Conservation (phyloP, 2,113 vertebrate genomes). For the Rana temporaria region DNA sequence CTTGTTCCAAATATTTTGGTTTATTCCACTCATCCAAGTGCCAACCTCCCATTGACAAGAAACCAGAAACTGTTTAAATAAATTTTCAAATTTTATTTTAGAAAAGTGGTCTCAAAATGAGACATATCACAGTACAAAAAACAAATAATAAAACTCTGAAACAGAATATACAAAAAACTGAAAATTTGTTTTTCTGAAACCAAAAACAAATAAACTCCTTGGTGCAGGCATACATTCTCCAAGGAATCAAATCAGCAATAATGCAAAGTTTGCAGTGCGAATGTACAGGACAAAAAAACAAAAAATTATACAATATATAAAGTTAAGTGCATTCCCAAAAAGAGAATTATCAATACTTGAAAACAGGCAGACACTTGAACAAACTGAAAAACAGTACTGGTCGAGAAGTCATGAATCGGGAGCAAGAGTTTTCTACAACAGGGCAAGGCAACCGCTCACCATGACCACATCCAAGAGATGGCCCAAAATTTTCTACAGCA, state of each 20-base stretch:
- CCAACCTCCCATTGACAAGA: conserved; percentile 51
- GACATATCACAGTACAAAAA: conserved; percentile 59
- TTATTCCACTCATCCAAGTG: not conserved
- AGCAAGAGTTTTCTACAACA: no score
- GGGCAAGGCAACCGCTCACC: no score
- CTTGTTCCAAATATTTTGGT: not conserved
- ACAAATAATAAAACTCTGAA: conserved; percentile 47
- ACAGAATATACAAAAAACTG: conserved; percentile 54
- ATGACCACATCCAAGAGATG: no score
- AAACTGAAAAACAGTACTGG: not conserved
- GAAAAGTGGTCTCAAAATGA: conserved; percentile 9
- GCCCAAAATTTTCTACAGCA: no score
- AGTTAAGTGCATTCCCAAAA: conserved; percentile 40
- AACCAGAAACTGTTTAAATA: not conserved
- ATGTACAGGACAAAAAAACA: conserved; percentile 11
- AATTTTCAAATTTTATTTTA: conserved; percentile 54
- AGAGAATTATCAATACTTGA: conserved; percentile 14
- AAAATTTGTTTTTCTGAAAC: not conserved
- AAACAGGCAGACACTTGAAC: not conserved
- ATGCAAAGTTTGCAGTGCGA: conserved; percentile 34
- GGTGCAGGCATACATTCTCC: conserved; percentile 32
- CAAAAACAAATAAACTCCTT: conserved; percentile 1
- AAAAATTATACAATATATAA: not conserved
- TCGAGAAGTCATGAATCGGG: not conserved
- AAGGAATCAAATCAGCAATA: not conserved